Conservation (phyloP, 2,888 invertebrate genomes). For the Cryptophagus acutangulus region DNA sequence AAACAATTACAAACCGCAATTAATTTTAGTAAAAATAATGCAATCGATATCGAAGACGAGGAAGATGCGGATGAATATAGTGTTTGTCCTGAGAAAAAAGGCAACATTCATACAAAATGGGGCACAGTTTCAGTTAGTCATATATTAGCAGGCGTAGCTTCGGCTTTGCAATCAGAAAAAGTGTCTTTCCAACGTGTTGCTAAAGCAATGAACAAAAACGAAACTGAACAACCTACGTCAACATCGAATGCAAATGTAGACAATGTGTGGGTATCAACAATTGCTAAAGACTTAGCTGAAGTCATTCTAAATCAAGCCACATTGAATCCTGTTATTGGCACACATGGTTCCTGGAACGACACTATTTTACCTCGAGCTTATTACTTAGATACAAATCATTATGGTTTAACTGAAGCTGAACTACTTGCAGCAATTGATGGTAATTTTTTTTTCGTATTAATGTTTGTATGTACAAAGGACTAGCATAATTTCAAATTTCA, state of each 20-base stretch:
- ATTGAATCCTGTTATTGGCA: slow-evolving; percentile 49
- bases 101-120: slow-evolving; percentile 60
- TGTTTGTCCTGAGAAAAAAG: slow-evolving; percentile 60
- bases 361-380: slow-evolving; percentile 55
- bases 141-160: slow-evolving; percentile 56
- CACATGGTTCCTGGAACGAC: slow-evolving; percentile 63
- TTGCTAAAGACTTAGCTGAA: slow-evolving; percentile 63
- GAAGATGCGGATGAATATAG: slow-evolving; percentile 18
- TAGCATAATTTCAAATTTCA: no score
- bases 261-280: slow-evolving; percentile 59
- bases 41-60: slow-evolving; percentile 14
- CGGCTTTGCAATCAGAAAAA: slow-evolving; percentile 57
- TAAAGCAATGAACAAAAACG: slow-evolving; percentile 35
- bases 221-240: slow-evolving; percentile 5
- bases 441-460: slow-evolving; percentile 33
- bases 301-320: slow-evolving; percentile 60
- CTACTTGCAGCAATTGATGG: slow-evolving; percentile 66
- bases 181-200: slow-evolving; percentile 51
- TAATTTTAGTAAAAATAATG: slow-evolving; percentile 1
- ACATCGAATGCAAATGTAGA: slow-evolving; percentile 38
- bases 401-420: slow-evolving; percentile 66
- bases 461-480: no score
- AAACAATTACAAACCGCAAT: not conserved
- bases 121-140: slow-evolving; percentile 58
- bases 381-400: slow-evolving; percentile 53